Evolutionary conservation across 2,797 vertebrate genomes (phyloP).

Genomic region (Scomberomorus guttatus): DNA sequence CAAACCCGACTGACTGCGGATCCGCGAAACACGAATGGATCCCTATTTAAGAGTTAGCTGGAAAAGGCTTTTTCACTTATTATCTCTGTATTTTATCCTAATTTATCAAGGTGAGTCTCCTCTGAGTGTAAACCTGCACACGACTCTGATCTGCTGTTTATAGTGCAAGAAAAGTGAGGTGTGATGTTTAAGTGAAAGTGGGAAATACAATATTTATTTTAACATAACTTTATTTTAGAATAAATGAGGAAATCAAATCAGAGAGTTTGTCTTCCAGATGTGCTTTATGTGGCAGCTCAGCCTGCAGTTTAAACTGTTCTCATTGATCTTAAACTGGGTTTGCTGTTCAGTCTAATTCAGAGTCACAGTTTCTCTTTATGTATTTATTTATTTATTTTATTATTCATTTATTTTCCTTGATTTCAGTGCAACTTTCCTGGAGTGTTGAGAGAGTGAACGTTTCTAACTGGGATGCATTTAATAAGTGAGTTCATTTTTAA

Average conservation of each 20-base stretch:
- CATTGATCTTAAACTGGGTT: not conserved
- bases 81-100: slow-evolving; percentile 77
- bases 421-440: slow-evolving; percentile 82
- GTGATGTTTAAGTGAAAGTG: not conserved
- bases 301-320: too few relatives aligned
- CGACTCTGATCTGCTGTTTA: not conserved
- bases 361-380: not conserved
- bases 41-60: slow-evolving; percentile 75
- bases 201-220: not conserved
- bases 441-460: slow-evolving; percentile 74
- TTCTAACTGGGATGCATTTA: slow-evolving; percentile 72
- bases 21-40: slow-evolving; percentile 86
- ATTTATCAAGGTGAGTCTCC: slow-evolving; percentile 85
- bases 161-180: not conserved
- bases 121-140: not conserved
- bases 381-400: not conserved
- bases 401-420: slow-evolving; percentile 1
- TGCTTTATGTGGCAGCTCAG: not conserved
- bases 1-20: slow-evolving; percentile 76
- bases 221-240: not conserved
- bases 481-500: slow-evolving; percentile 78
- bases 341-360: not conserved
- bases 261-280: not conserved
- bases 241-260: not conserved
- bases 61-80: slow-evolving; percentile 68